Evolutionary conservation across 2,797 vertebrate species (phyloP).

Genomic region (Hephaestus fuliginosus): DNA sequence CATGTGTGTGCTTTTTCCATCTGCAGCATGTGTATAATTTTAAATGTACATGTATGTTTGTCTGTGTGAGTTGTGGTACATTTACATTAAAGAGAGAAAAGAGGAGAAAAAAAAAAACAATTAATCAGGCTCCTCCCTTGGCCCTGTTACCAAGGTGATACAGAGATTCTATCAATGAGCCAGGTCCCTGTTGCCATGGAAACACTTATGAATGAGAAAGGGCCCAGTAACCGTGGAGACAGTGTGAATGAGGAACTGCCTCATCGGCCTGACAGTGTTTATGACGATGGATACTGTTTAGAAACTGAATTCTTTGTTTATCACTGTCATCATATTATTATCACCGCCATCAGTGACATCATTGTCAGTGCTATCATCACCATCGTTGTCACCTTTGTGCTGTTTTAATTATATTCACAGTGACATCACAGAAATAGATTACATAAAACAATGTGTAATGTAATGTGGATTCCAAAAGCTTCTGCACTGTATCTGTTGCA

Average conservation of each 20-base stretch:
- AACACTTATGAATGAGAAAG: conserved; percentile 93
- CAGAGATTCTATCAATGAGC: conserved; percentile 93
- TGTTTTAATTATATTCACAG: not conserved
- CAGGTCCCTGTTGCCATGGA: conserved; percentile 88
- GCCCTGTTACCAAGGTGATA: conserved; percentile 84
- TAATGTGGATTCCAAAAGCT: no score
- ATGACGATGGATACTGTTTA: conserved; percentile 73
- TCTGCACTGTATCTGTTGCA: no score
- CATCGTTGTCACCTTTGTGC: not conserved
- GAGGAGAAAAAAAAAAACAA: conserved; percentile 59
- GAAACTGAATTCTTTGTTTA: conserved; percentile 35
- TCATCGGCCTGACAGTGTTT: conserved; percentile 84
- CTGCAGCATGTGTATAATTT: not conserved
- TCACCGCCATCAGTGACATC: not conserved
- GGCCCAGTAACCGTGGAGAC: conserved; percentile 90
- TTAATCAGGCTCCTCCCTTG: conserved; percentile 82
- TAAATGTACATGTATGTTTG: conserved; percentile 14
- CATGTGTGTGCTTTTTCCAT: conserved; percentile 1
- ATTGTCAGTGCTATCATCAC: not conserved
- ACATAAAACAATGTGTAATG: not conserved
- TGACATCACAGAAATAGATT: not conserved
- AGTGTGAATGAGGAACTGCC: conserved; percentile 90
- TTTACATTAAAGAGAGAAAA: conserved; percentile 57
- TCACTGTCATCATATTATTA: not conserved
- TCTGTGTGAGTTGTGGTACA: conserved; percentile 41